Conservation (phyloP, 1,140 invertebrate species). For the Pseudomyrmex cubaensis region DNA sequence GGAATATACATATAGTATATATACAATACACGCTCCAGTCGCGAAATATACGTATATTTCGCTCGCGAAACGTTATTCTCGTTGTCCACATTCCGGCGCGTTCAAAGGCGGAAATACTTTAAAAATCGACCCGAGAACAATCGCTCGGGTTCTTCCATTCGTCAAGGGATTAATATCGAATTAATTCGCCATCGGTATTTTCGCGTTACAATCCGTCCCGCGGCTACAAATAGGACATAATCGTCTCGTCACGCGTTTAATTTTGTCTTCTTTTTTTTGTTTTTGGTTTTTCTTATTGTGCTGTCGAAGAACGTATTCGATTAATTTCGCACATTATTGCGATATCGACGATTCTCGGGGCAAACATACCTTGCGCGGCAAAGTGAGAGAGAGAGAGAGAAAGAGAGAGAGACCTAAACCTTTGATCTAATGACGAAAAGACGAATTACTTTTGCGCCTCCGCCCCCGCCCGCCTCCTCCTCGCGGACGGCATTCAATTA, state of each 20-base stretch:
- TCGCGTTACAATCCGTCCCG: background rate
- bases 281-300: too few species aligned
- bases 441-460: conserved; percentile 53
- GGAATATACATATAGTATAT: conserved; percentile 18
- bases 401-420: background rate
- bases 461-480: background rate
- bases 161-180: conserved; percentile 36
- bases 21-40: background rate
- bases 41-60: background rate
- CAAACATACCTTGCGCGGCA: background rate
- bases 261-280: too few species aligned
- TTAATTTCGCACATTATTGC: background rate
- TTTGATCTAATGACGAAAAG: conserved; percentile 47
- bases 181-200: conserved; percentile 11
- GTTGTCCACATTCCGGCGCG: conserved; percentile 51
- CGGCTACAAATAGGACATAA: conserved; percentile 12
- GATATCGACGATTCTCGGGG: background rate
- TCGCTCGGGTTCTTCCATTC: conserved; percentile 42
- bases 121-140: background rate
- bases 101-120: conserved; percentile 53
- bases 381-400: background rate
- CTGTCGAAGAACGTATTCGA: too few species aligned
- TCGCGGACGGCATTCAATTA: conserved; percentile 60
- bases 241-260: conserved; percentile 8
- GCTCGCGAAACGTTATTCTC: conserved; percentile 45